phyloP scores from a whole-genome alignment of 2,113 vertebrate species.

The Mus musculus region DNA sequence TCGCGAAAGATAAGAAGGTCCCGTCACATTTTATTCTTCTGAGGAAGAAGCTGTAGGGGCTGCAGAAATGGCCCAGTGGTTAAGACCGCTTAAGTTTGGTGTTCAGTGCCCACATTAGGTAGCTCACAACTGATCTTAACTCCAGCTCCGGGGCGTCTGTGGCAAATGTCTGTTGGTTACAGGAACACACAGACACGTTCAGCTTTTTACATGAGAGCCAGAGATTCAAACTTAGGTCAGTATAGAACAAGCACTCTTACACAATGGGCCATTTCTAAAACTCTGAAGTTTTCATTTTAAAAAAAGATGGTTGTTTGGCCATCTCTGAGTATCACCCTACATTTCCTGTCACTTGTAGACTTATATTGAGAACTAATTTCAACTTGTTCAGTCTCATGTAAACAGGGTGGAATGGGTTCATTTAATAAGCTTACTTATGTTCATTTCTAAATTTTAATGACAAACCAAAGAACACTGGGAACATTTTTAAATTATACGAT shows the following conservation, averaged over 20 bases:
- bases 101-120: background rate
- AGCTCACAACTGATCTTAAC: background rate
- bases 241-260: background rate
- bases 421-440: background rate
- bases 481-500: constrained; percentile 60
- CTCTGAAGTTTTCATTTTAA: background rate
- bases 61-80: background rate
- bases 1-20: constrained; percentile 37
- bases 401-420: background rate
- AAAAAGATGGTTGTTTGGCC: background rate
- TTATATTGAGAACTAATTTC: background rate
- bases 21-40: background rate
- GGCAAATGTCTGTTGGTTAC: too few relatives aligned
- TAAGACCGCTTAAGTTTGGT: background rate
- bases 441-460: constrained; percentile 43
- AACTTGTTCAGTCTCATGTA: background rate
- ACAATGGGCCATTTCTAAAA: background rate
- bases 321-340: background rate
- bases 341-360: background rate
- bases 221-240: background rate
- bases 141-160: background rate
- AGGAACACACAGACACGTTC: background rate
- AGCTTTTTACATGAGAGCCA: background rate
- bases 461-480: constrained; percentile 26
- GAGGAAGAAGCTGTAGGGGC: background rate